phyloP scores from a whole-genome alignment of 92 coral and sea anemone species.

The Heteractis magnifica region DNA sequence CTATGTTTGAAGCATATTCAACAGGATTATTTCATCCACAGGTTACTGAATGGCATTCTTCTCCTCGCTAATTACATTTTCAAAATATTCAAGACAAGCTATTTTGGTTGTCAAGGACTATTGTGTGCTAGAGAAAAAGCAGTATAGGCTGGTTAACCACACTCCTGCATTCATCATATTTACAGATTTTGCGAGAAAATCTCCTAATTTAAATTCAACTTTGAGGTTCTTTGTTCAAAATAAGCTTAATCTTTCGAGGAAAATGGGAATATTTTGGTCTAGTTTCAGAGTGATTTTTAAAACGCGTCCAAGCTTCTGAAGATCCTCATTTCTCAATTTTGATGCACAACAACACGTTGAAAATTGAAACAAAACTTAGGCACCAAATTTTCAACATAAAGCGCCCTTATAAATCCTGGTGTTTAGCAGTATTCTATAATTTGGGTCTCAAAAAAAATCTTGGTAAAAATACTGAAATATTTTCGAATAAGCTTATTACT shows the following conservation, averaged over 20 bases:
- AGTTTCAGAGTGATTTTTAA: neutral
- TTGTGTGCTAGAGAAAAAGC: neutral
- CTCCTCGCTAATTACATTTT: neutral
- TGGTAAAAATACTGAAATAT: neutral
- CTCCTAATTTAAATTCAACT: neutral
- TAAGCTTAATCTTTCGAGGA: neutral
- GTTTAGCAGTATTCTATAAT: neutral
- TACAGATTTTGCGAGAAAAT: neutral
- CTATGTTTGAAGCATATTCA: neutral
- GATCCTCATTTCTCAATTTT: neutral
- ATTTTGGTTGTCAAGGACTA: neutral
- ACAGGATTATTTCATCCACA: neutral
- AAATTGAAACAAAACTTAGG: neutral
- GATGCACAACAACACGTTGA: neutral
- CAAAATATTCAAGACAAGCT: neutral
- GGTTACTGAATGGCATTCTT: neutral
- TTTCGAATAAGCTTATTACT: neutral
- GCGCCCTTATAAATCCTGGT: neutral
- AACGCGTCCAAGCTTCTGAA: neutral
- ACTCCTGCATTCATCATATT: neutral
- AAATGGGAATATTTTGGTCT: neutral
- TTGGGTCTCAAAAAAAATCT: neutral
- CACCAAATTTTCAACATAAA: neutral
- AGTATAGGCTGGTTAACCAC: slow-evolving; percentile 4
- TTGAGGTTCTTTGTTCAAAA: neutral